Conservation (phyloP, 2,888 invertebrate genomes). For the Galerucella pusilla region DNA sequence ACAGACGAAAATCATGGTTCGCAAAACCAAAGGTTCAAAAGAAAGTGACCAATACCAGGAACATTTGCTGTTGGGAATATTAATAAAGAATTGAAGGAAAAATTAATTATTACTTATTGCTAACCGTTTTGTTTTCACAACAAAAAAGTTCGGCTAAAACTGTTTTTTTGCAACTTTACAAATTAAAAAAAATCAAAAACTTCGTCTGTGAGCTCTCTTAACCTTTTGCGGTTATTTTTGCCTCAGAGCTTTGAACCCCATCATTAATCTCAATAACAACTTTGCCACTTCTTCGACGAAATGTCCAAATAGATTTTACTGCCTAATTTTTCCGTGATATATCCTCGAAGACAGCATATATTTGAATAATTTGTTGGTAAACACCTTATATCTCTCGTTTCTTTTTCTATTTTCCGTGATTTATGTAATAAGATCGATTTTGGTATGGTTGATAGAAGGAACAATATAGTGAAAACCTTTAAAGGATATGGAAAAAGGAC, state of each 20-base stretch:
- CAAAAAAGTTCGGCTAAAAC: too few species aligned
- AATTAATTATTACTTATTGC: too few species aligned
- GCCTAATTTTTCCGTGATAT: constrained; percentile 30
- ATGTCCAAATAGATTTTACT: constrained; percentile 24
- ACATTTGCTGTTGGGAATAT: too few species aligned
- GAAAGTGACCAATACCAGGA: too few species aligned
- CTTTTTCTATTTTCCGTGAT: constrained; percentile 23
- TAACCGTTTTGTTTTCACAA: too few species aligned
- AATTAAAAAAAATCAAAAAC: too few species aligned
- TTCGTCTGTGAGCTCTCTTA: not conserved
- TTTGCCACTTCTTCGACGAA: constrained; percentile 21
- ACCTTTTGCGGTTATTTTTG: not conserved
- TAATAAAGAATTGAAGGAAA: too few species aligned
- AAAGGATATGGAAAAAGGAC: constrained; percentile 15
- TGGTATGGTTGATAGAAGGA: constrained; percentile 19
- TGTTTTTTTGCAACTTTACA: too few species aligned
- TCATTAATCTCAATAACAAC: constrained; percentile 24
- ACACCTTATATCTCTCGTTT: constrained; percentile 29
- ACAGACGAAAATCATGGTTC: too few species aligned
- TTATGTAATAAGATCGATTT: constrained; percentile 26
- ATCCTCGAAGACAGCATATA: constrained; percentile 30
- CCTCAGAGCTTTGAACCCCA: not conserved
- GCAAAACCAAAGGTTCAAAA: too few species aligned
- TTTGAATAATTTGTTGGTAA: constrained; percentile 36
- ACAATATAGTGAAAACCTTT: constrained; percentile 17